Base-by-base conservation (phyloP, 1,140 invertebrate species). In the Archivesica marissinica region DNA sequence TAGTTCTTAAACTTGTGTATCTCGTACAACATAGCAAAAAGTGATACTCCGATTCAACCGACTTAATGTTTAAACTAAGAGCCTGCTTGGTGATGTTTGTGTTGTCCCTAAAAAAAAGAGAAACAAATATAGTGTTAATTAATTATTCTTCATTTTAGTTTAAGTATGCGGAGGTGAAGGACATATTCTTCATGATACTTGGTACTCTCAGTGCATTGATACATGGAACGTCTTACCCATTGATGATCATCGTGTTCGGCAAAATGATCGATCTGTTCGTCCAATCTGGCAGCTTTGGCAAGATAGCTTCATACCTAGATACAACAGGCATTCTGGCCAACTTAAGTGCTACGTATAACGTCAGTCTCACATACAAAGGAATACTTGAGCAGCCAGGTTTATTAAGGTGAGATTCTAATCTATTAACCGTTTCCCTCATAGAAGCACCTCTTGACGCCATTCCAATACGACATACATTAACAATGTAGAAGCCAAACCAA, bases 201-300 rank as follows among this genome's bases (percentile, higher is more conserved):
- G 93, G 93, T 0, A 87, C 87, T 7, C 0, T 94, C 0, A 85
- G 85, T 77, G 92, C 93, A 0, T 38, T 87, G 7, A 79, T 59
- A 25, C 89, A 93, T 54, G 93, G 93, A 6, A 84, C 90, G 13
- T 89, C 91, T 9, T 78, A 93, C 30, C 93, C 93, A 17, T 54
- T 86, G 11, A 92, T 94, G 91, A 93, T 94, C 33, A 90, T 94
- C n/a, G 89, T 94, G n/a, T 94, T 94, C 86, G 93, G 93, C 3
- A 89, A 92, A 20, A 93, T 94, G 92, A 90, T 91, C n/a, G 91
- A 93, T 72, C 66, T 89, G 1, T 94, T 94, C 89, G 90, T 93
- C 0, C 47, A 39, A 11, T 83, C 80, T 7, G 80, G 80, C 28
- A 39, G 2, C n/a, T 54, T 64, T 68, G 78, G 35, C 2, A 6